Evolutionary conservation across 2,113 vertebrate genomes (phyloP), one percentile per base, ranked within the genome.

Genomic region (Galemys pyrenaicus): DNA sequence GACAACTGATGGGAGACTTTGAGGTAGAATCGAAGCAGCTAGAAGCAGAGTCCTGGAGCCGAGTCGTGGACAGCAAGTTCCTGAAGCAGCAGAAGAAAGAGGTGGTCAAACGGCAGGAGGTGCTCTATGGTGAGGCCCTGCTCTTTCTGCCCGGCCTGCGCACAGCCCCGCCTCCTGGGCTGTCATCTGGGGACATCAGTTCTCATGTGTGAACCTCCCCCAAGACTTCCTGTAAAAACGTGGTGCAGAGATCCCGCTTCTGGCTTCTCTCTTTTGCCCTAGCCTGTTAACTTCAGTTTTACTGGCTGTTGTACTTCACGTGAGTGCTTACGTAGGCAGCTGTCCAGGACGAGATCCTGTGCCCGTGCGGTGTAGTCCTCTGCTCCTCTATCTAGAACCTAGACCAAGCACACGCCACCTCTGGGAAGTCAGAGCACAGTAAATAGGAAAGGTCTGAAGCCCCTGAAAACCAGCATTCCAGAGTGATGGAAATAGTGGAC

Each of bases 1-100:
- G 99, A 30, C 99, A 99, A 94, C 98, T 99, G 81, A 99, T 99
- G 99, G 99, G 99, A 54, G 99, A 99, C 96, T 99, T 99, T 71
- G 99, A 99, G 96, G 96, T 97, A 0, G 99, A 99, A 49, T 98
- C 98, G 65, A 99, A 98, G 93, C 99, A 99, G 64, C 96, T 99
- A 73, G 99, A 99, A 91, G 99, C 99, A 0, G 99, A 99, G 97
- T 99, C 99, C 7, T 99, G 99, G 99, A 99, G 99, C 96, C 98
- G 99, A 62, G 98, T 98, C 0, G 99, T 99, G n/a, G 99, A 99
- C 94, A 98, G 98, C 97, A 99, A 98, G 95, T 98, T 98, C 92
- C 98, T 99, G 67, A 98, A 99, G 92, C 99, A 99, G 89, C 99
- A 99, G 46, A 98, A 99, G 96, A 99, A 99, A 94, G 99, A 99